Conservation (phyloP, 2,797 vertebrate genomes). For the Crax fasciolata region DNA sequence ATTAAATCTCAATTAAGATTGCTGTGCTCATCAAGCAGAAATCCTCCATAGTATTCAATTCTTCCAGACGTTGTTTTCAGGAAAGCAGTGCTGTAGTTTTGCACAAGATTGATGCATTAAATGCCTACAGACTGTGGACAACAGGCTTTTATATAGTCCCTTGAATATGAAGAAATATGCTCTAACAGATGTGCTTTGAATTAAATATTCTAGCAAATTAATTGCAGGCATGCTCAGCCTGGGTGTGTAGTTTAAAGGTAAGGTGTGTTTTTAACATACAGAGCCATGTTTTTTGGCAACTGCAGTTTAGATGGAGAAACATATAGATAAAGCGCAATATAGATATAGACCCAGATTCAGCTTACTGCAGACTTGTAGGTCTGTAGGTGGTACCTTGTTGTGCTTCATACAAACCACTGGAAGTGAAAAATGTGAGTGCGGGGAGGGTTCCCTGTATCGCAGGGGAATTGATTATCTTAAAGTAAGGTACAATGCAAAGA, state of each 20-base stretch:
- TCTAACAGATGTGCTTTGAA: neutral
- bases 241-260: neutral
- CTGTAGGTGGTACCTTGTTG: rapidly evolving
- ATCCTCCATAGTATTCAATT: neutral
- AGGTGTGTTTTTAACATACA: neutral
- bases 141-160: neutral
- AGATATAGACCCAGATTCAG: neutral
- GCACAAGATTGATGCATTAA: neutral
- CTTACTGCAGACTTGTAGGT: neutral
- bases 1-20: conserved; percentile 76
- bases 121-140: neutral
- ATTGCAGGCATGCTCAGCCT: rapidly evolving
- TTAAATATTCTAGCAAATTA: neutral
- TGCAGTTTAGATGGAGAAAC: neutral
- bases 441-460: neutral
- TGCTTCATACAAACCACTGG: neutral
- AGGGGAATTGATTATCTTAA: neutral
- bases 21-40: conserved; percentile 26
- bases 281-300: neutral
- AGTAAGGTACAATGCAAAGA: neutral
- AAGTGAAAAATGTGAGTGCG: neutral
- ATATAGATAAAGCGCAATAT: neutral
- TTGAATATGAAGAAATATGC: neutral
- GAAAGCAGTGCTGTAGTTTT: neutral
- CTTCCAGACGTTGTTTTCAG: neutral